These are phyloP conservation scores for Drosophila oshimai DNA, from an alignment of 1,140 invertebrate species.

Conservation along the genomic window DNA sequence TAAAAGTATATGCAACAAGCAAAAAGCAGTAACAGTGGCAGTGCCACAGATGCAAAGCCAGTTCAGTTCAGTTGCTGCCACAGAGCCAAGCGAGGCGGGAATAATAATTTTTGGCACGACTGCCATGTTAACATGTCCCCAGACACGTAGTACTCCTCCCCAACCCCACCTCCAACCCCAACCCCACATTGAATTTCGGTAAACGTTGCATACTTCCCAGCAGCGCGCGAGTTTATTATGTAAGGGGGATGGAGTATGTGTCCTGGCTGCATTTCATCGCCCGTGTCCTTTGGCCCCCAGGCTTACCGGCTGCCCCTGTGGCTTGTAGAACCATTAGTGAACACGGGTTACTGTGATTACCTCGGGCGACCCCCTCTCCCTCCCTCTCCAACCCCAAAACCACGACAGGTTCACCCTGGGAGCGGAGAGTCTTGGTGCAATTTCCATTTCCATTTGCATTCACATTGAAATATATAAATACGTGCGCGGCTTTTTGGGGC, in stretches of 20 bases:
- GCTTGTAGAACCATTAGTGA: slow-evolving; percentile 82
- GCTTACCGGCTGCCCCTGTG: slow-evolving; percentile 68
- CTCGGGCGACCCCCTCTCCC: background rate
- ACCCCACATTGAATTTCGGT: slow-evolving; percentile 15
- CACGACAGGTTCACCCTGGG: slow-evolving; percentile 11
- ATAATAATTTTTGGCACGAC: slow-evolving; percentile 82
- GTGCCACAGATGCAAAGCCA: slow-evolving; percentile 16
- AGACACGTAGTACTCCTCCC: slow-evolving; percentile 61
- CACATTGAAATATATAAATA: slow-evolving; percentile 80
- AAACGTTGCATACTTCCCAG: slow-evolving; percentile 57
- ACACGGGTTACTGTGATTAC: slow-evolving; percentile 77
- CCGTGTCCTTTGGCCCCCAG: slow-evolving; percentile 35
- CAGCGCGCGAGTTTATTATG: slow-evolving; percentile 76
- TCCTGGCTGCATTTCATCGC: slow-evolving; percentile 63
- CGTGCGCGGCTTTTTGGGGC: slow-evolving; percentile 70
- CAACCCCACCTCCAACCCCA: background rate
- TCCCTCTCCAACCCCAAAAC: background rate
- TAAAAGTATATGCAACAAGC: slow-evolving; percentile 61
- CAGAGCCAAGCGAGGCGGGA: slow-evolving; percentile 62
- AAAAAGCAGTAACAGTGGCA: slow-evolving; percentile 45
- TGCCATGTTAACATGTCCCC: slow-evolving; percentile 83
- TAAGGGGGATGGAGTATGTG: slow-evolving; percentile 9
- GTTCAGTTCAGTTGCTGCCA: no score
- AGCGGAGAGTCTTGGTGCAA: slow-evolving; percentile 15
- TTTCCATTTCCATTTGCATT: slow-evolving; percentile 42